Base-by-base conservation (phyloP, 2,797 vertebrate species). In the Eospalax fontanierii region DNA sequence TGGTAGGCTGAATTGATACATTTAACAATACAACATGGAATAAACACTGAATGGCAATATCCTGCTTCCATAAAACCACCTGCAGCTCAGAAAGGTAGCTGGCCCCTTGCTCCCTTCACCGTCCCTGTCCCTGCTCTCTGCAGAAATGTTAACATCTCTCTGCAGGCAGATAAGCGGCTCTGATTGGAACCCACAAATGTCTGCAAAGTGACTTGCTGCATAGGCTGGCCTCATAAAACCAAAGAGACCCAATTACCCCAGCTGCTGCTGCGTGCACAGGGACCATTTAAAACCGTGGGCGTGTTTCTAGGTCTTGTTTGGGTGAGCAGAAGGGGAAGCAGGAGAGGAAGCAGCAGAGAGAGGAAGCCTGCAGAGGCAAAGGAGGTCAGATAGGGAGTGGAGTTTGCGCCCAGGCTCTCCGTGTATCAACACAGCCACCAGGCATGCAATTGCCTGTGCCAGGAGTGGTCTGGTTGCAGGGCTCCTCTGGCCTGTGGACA, bases 1-100 rank as follows among this genome's bases (percentile, higher is more conserved):
- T 73, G 89, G 88, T 3, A 0, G 89, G n/a, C 30, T 26, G 28
- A 89, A 90, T 78, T 94, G 93, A 71, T 92, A 74, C 80, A 78
- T 95, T 85, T 93, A 82, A 93, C 95, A 84, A 87, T 86, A 89
- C 90, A 79, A 90, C 92, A 50, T 87, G 43, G 95, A 96, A 46
- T 94, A 83, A 92, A 93, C 93, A 80, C 40, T 84, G 92, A 95
- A 40, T 71, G 90, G 65, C 59, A 81, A 87, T 87, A 75, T 87
- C 90, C 83, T 54, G 46, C 75, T 89, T 83, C 91, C 92, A 89
- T 96, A 46, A 93, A 96, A 38, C 82, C 87, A 86, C 89, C 85
- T 95, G 66, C 40, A 89, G 9, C 76, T 70, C 5, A 2, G 33
- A 61, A 40, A 87, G 71, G 89, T 40, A 82, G 90, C 89, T 84